Evolutionary conservation across 2,888 invertebrate species (phyloP).

Genomic region (Lepidocyrtoides sp.): DNA sequence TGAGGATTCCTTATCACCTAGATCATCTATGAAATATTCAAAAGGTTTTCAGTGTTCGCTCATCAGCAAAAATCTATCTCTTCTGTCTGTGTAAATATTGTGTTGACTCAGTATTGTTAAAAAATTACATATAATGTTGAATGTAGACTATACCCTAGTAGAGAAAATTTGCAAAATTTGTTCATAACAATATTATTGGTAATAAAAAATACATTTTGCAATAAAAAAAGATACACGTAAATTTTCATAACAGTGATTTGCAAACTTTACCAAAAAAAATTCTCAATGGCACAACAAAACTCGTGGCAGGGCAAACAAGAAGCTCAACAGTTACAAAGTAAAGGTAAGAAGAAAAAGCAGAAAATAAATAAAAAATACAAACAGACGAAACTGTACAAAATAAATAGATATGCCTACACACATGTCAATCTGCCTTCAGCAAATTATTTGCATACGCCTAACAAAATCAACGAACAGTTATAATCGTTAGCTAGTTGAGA

Average conservation of each 20-base stretch:
- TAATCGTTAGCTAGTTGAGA: background rate
- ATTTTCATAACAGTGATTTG: background rate
- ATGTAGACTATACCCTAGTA: too few species aligned
- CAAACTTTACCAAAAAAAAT: background rate
- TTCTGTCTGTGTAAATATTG: too few species aligned
- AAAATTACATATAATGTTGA: too few species aligned
- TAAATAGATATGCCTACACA: background rate
- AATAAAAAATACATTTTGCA: background rate
- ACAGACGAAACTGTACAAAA: slow-evolving; percentile 25
- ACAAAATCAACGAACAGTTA: slow-evolving; percentile 1
- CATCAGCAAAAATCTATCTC: too few species aligned
- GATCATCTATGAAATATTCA: too few species aligned
- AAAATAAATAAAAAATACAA: slow-evolving; percentile 5
- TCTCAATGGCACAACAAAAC: slow-evolving; percentile 80
- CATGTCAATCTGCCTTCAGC: slow-evolving; percentile 34
- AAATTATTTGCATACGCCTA: slow-evolving; percentile 1
- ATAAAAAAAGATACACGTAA: too few species aligned
- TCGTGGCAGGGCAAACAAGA: slow-evolving; percentile 80
- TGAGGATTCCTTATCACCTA: too few species aligned
- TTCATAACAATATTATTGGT: too few species aligned
- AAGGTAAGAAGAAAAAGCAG: slow-evolving; percentile 27
- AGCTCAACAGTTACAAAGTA: slow-evolving; percentile 56
- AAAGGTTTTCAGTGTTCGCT: too few species aligned
- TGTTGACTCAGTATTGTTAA: too few species aligned
- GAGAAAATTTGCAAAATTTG: too few species aligned